Conservation (phyloP, 2,113 vertebrate genomes). For the Sturnus vulgaris region DNA sequence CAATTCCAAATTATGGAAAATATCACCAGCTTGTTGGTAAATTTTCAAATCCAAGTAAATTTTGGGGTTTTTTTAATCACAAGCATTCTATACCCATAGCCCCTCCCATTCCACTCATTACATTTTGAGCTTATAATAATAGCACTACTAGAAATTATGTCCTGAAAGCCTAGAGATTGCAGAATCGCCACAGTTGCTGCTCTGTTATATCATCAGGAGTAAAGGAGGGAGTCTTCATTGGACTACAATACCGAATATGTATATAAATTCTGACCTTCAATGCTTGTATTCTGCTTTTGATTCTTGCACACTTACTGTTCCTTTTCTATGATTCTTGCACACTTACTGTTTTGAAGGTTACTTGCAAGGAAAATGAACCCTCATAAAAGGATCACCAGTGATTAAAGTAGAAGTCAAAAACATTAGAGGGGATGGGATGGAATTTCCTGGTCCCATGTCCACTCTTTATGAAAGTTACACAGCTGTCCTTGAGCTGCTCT, state of each 20-base stretch:
- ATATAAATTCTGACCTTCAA: not conserved
- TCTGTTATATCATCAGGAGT: not conserved
- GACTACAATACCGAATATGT: not conserved
- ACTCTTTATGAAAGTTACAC: not conserved
- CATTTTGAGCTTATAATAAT: conserved; percentile 4
- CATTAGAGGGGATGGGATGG: not conserved
- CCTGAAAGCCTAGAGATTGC: not conserved
- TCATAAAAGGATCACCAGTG: not conserved
- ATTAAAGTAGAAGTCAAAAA: conserved; percentile 10
- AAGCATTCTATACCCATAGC: not conserved
- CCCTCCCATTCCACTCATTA: not conserved
- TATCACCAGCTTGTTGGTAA: not conserved
- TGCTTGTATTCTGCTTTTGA: not conserved
- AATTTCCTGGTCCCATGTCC: not conserved
- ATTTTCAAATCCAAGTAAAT: not conserved
- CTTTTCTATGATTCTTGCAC: not conserved
- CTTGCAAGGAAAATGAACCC: not conserved
- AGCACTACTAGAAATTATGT: not conserved
- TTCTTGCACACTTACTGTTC: not conserved
- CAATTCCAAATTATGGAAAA: not conserved
- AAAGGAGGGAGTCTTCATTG: not conserved
- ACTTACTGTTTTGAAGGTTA: not conserved
- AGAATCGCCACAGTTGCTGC: not conserved
- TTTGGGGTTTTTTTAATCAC: not conserved
- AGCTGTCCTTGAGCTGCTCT: not conserved